These are phyloP conservation scores for Pandemis heparana DNA, from an alignment of 2,888 invertebrate species.

Conservation along the genomic window DNA sequence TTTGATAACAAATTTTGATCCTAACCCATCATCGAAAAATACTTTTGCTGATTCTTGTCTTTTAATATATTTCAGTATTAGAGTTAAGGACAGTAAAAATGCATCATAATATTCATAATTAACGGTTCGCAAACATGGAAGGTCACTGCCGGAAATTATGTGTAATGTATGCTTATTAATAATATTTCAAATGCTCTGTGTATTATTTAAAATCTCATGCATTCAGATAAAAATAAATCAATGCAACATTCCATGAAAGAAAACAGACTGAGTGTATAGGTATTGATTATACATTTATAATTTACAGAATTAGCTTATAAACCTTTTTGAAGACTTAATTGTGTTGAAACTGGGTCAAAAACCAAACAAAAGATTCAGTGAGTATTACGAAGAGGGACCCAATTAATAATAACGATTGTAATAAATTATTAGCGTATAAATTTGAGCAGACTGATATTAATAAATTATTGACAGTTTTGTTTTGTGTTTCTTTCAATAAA, in stretches of 20 bases:
- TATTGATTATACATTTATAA: slow-evolving; percentile 57
- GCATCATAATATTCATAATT: not conserved
- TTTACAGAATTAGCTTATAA: slow-evolving; percentile 44
- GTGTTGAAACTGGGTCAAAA: slow-evolving; percentile 46
- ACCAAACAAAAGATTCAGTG: slow-evolving; percentile 50
- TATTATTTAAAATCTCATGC: not conserved
- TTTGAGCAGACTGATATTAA: slow-evolving; percentile 74
- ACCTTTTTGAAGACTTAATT: slow-evolving; percentile 43
- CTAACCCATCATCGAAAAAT: not conserved
- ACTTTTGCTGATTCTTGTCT: not conserved
- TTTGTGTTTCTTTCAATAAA: slow-evolving; percentile 24
- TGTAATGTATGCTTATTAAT: not conserved
- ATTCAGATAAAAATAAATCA: slow-evolving; percentile 17
- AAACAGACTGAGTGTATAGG: slow-evolving; percentile 69
- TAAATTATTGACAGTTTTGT: slow-evolving; percentile 62
- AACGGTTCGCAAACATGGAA: not conserved
- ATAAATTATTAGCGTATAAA: slow-evolving; percentile 65
- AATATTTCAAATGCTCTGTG: not conserved
- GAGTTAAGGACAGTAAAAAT: slow-evolving; percentile 1
- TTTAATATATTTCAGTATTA: slow-evolving; percentile 19
- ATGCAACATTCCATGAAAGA: slow-evolving; percentile 68
- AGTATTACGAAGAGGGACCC: slow-evolving; percentile 78
- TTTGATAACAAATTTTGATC: not conserved
- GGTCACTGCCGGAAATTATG: not conserved
- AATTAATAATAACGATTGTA: slow-evolving; percentile 62